These are phyloP conservation scores for Montifringilla adamsi DNA, from an alignment of 2,113 vertebrate species.

Conservation along the genomic window DNA sequence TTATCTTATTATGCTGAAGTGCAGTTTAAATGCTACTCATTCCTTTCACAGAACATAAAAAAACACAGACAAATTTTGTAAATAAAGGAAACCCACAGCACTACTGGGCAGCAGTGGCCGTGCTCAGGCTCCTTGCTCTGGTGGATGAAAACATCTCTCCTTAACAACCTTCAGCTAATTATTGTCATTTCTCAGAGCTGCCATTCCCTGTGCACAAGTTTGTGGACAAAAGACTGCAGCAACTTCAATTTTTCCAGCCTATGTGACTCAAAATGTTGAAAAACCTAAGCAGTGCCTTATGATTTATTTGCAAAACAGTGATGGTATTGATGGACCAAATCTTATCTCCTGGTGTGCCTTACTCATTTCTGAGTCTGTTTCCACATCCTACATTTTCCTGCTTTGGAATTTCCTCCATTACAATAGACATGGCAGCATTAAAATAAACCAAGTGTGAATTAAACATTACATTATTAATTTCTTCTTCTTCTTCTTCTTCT, in stretches of 20 bases:
- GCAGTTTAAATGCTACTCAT: background rate
- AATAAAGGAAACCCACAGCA: background rate
- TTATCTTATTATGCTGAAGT: background rate
- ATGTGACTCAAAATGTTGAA: background rate
- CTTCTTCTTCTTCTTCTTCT: too few relatives aligned
- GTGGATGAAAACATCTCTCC: background rate
- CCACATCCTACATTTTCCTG: background rate
- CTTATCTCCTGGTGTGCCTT: background rate
- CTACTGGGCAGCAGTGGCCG: background rate
- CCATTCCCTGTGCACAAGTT: background rate
- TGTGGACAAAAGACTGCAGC: background rate
- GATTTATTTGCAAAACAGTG: background rate
- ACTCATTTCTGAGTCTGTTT: background rate
- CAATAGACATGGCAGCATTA: background rate
- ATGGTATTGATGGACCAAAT: background rate
- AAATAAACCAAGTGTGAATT: background rate
- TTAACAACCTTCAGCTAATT: background rate
- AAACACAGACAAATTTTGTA: background rate
- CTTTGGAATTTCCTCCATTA: background rate
- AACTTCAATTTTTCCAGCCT: background rate
- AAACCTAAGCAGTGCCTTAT: background rate
- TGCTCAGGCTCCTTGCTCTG: background rate
- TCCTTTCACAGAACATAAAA: background rate
- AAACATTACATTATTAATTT: background rate
- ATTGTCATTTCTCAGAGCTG: background rate